These are phyloP conservation scores for Osmerus mordax DNA, from an alignment of 2,113 vertebrate species.

Conservation along the genomic window DNA sequence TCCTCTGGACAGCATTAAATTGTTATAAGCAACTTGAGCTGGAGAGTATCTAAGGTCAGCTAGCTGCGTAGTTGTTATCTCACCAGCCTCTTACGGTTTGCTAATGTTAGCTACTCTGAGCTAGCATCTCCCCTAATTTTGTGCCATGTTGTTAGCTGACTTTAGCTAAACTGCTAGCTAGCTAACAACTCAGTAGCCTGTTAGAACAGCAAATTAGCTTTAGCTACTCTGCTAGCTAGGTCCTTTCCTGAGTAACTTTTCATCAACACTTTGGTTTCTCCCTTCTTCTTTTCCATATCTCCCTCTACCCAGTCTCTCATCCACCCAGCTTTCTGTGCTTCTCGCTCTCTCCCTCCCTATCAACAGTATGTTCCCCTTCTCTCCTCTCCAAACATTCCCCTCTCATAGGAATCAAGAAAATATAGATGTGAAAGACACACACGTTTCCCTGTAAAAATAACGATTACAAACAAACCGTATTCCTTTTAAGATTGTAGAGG, in stretches of 20 bases:
- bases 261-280: neutral
- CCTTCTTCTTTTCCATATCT: neutral
- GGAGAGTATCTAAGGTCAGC: no score
- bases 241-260: no score
- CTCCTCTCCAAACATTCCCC: neutral
- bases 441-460: neutral
- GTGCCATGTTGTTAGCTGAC: no score
- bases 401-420: neutral
- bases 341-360: neutral
- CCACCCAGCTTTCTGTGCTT: constrained; percentile 5
- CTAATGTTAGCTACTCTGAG: no score
- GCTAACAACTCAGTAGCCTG: no score
- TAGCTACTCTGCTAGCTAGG: no score
- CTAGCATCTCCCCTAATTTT: no score
- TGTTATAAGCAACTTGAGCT: no score
- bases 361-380: neutral
- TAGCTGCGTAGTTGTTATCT: no score
- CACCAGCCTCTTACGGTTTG: no score
- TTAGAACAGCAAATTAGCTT: no score
- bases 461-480: neutral
- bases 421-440: neutral
- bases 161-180: no score
- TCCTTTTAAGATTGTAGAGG: neutral
- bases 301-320: neutral
- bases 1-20: neutral